These are phyloP conservation scores for Miniopterus natalensis DNA, from an alignment of 2,113 vertebrate species.

Conservation along the genomic window DNA sequence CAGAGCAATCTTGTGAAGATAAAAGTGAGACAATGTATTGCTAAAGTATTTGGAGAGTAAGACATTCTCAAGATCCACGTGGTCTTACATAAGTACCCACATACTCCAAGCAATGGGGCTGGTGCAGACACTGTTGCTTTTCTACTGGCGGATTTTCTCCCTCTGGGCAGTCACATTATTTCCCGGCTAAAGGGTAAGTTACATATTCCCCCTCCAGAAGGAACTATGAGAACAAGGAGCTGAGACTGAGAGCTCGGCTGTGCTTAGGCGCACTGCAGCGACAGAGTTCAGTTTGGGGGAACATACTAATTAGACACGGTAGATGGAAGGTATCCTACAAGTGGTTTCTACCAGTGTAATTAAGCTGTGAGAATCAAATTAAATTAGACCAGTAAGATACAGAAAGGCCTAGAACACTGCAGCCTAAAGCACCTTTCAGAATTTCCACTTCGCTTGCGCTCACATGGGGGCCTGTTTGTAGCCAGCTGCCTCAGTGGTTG, in stretches of 20 bases:
- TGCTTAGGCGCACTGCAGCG: slow-evolving; percentile 60
- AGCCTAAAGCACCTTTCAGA: slow-evolving; percentile 16
- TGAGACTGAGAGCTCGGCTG: neutral
- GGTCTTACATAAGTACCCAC: neutral
- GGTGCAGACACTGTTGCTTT: slow-evolving; percentile 17
- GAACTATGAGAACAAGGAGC: slow-evolving; percentile 51
- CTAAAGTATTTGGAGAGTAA: neutral
- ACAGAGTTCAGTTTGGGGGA: slow-evolving; percentile 65
- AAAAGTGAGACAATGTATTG: neutral
- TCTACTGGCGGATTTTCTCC: slow-evolving; percentile 40
- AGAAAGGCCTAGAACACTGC: neutral
- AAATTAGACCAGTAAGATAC: slow-evolving; percentile 20
- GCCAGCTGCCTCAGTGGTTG: neutral
- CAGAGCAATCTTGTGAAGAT: neutral
- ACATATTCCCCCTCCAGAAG: slow-evolving; percentile 53
- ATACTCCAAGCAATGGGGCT: neutral
- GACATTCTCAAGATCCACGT: neutral
- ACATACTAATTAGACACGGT: slow-evolving; percentile 66
- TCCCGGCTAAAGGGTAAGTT: slow-evolving; percentile 53
- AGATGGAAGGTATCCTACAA: slow-evolving; percentile 50
- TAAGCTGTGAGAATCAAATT: slow-evolving; percentile 59
- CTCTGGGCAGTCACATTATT: slow-evolving; percentile 52
- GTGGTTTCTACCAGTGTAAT: slow-evolving; percentile 62
- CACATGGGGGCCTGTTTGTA: neutral
- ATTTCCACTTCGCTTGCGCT: neutral